Percentiles rank a stretch among this genome's conserved stretches.
These are phyloP conservation scores for Himalopsyche tibetana DNA, from an alignment of 2,888 invertebrate species.

Conservation along the genomic window DNA sequence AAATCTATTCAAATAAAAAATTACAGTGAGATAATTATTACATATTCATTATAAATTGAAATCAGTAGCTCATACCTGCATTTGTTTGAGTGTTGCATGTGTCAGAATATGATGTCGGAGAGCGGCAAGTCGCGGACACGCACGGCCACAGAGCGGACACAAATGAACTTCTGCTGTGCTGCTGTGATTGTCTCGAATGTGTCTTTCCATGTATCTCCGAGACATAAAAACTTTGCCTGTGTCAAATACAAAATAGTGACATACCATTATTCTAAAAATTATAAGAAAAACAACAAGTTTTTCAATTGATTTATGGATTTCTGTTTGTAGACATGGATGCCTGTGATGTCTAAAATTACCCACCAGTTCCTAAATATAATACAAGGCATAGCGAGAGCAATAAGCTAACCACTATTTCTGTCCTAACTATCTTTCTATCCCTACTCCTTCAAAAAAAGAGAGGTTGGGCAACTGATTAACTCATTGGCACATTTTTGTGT, in stretches of 20 bases:
- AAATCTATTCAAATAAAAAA: not conserved
- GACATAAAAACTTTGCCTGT: conserved; percentile 73
- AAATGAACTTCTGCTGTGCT: conserved; percentile 68
- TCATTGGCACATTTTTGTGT: too few species aligned
- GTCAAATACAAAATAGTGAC: conserved; percentile 64
- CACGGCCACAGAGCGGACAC: conserved; percentile 75
- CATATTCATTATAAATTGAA: too few species aligned
- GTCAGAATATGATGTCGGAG: conserved; percentile 75
- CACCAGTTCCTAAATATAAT: too few species aligned
- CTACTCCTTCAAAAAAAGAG: too few species aligned
- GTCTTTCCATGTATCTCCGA: conserved; percentile 76
- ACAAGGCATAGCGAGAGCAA: too few species aligned
- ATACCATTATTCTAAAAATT: not conserved
- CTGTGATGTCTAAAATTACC: too few species aligned
- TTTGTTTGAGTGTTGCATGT: conserved; percentile 73
- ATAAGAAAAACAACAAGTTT: not conserved
- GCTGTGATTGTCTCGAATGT: conserved; percentile 74
- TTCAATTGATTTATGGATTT: too few species aligned
- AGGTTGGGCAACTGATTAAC: too few species aligned
- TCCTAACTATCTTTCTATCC: too few species aligned
- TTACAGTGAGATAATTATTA: too few species aligned
- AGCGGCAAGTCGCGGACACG: conserved; percentile 70
- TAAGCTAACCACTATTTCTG: too few species aligned
- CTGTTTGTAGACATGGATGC: too few species aligned
- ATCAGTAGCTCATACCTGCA: conserved; percentile 68